Evolutionary conservation across 92 coral and sea anemone species (phyloP), one percentile per base, ranked within the genome.

Genomic region (Blastomussa wellsi): DNA sequence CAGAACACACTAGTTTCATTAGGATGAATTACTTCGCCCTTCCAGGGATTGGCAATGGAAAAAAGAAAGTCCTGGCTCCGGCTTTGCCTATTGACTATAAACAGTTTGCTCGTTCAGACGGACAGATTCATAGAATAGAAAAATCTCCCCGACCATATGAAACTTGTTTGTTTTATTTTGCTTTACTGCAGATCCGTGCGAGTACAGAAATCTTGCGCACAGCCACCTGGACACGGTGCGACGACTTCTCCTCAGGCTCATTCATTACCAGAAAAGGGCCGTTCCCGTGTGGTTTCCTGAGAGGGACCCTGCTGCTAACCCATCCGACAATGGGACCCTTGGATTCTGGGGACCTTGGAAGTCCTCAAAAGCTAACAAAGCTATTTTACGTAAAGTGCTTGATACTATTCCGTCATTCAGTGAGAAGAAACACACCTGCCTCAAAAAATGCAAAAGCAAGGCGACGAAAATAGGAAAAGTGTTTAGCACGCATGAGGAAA

Each of bases 311-410:
- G 33, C 64, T 7, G 96, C 97, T 0, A 91, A 90, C 48, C 98
- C 98, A 41, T 57, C 65, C 81, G 77, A 1, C 7, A 75, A 51
- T 76, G 48, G 38, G 70, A 84, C 11, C 29, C 8, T 57, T 24
- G 98, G 95, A 15, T 92, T 87, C 62, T 97, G 99, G 99, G 92
- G 94, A 5, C 97, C 98, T 1, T 97, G 99, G 99, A 65, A 22
- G 83, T 5, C 36, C 11, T 77, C 76, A 26, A 65, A 22, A 33
- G 39, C 78, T 20, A 85, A 85, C 33, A 33, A 65, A 66, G 16
- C 7, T 22, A 74, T 84, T 47, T 44, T 84, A 51, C 22, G 62
- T 15, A 19, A 38, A 7, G 82, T 77, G 24, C 74, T 77, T 44
- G 75, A 84, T 64, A 41, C 51, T 22, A 59, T 84, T 6, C 81